A percentile compares a stretch with the other conserved stretches of the same genome.
These are phyloP conservation scores for Hyperoplus lanceolatus DNA, from an alignment of 2,797 vertebrate genomes.

Conservation along the genomic window DNA sequence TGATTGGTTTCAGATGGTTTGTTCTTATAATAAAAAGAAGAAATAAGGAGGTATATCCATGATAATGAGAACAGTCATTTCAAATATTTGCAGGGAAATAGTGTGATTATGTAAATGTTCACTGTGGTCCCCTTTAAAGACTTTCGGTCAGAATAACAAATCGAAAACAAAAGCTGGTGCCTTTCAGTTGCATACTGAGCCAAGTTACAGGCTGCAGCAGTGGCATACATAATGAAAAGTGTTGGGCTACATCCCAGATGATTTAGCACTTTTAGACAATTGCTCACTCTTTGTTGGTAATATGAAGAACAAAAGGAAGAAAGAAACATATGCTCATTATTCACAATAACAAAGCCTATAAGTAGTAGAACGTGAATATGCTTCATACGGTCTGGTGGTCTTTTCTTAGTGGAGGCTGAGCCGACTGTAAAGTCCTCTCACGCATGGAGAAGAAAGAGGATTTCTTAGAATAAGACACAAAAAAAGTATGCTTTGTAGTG, in stretches of 20 bases:
- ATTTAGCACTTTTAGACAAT: constrained; percentile 46
- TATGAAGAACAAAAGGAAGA: constrained; percentile 40
- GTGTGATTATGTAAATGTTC: constrained; percentile 1
- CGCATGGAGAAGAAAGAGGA: constrained; percentile 11
- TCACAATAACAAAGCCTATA: constrained; percentile 38
- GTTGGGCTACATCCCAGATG: constrained; percentile 22
- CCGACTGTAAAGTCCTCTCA: constrained; percentile 27
- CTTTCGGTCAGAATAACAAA: constrained; percentile 38
- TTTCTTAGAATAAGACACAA: constrained; percentile 24
- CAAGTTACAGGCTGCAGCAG: constrained; percentile 28
- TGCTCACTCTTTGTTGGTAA: constrained; percentile 41
- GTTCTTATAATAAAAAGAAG: not conserved
- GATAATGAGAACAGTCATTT: not conserved
- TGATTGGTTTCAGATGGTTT: not conserved
- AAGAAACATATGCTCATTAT: constrained; percentile 53
- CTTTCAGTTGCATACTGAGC: constrained; percentile 34
- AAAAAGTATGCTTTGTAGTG: not conserved
- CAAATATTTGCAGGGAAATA: not conserved
- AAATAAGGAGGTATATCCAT: not conserved
- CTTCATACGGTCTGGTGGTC: constrained; percentile 28
- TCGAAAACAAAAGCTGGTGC: constrained; percentile 40
- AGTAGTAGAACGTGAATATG: constrained; percentile 17
- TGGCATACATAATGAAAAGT: constrained; percentile 53
- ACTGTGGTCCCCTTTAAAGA: constrained; percentile 9
- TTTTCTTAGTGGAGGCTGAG: constrained; percentile 36